phyloP scores from a whole-genome alignment of 2,888 invertebrate genomes.

The Tiphia femorata region DNA sequence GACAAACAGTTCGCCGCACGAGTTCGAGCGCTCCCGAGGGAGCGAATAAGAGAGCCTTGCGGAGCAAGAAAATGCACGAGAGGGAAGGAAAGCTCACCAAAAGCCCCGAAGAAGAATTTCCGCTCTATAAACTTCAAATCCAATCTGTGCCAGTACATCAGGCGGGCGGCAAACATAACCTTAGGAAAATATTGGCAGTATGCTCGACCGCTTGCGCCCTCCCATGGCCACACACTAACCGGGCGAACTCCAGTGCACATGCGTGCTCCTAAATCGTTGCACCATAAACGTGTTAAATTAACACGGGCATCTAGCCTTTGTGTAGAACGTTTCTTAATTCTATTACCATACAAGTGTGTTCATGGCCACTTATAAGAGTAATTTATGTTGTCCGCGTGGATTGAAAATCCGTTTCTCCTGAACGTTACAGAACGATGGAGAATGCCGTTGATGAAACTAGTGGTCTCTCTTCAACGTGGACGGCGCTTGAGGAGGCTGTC shows the following conservation, averaged over 20 bases:
- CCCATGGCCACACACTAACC: not conserved
- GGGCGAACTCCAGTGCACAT: not conserved
- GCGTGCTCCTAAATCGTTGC: constrained; percentile 52
- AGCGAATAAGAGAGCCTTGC: too few species aligned
- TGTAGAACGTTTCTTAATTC: too few species aligned
- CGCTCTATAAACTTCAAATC: constrained; percentile 68
- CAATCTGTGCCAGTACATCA: constrained; percentile 66
- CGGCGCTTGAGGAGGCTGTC: not conserved
- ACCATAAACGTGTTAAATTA: too few species aligned
- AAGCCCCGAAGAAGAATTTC: constrained; percentile 55
- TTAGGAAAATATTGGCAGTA: constrained; percentile 63
- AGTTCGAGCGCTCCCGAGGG: too few species aligned
- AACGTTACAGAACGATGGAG: too few species aligned
- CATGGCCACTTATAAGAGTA: too few species aligned
- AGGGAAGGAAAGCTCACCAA: not conserved
- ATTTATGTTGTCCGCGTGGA: too few species aligned
- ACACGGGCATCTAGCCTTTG: too few species aligned
- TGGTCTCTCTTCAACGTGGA: too few species aligned
- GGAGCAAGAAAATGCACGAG: not conserved
- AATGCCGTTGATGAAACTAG: too few species aligned
- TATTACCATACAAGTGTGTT: too few species aligned
- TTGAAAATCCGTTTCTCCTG: too few species aligned
- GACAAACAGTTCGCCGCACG: not conserved
- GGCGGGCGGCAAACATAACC: constrained; percentile 57
- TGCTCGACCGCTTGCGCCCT: constrained; percentile 9